These are phyloP conservation scores for Himalopsyche kuldschensis DNA, from an alignment of 2,888 invertebrate genomes.

Conservation along the genomic window DNA sequence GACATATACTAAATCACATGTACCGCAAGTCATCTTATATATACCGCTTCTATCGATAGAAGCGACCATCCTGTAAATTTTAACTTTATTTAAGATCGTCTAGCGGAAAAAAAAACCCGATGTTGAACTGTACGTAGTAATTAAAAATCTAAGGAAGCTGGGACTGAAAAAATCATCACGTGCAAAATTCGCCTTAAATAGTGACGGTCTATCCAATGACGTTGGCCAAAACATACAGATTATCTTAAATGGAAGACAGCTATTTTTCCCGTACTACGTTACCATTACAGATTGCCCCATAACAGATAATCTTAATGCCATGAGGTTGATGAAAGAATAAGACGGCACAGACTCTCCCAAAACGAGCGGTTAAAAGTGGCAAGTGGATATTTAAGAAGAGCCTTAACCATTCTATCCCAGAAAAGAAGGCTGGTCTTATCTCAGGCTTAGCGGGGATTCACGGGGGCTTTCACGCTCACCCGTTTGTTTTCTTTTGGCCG, in stretches of 20 bases:
- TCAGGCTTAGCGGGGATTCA: conserved; percentile 28
- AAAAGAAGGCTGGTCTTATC: conserved; percentile 18
- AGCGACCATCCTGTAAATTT: no score
- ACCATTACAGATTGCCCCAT: neutral
- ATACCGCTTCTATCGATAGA: no score
- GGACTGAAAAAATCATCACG: no score
- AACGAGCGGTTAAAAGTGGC: conserved; percentile 27
- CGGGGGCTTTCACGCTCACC: conserved; percentile 28
- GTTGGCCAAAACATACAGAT: neutral
- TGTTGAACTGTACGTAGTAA: no score
- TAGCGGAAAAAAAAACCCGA: no score
- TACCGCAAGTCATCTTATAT: no score
- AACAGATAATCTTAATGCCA: conserved; percentile 1
- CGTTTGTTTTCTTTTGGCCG: conserved; percentile 27
- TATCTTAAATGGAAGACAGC: neutral
- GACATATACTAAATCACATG: no score
- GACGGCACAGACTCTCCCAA: neutral
- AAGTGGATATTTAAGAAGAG: conserved; percentile 21
- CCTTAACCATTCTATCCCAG: neutral
- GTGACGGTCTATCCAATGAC: no score
- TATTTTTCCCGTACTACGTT: neutral
- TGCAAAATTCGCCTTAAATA: no score
- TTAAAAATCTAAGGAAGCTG: no score
- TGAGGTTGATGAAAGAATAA: neutral
- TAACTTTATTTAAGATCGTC: no score